Percentiles rank a stretch among this genome's conserved stretches.
Evolutionary conservation across 2,797 vertebrate genomes (phyloP).

Genomic region (Xyrichtys novacula): DNA sequence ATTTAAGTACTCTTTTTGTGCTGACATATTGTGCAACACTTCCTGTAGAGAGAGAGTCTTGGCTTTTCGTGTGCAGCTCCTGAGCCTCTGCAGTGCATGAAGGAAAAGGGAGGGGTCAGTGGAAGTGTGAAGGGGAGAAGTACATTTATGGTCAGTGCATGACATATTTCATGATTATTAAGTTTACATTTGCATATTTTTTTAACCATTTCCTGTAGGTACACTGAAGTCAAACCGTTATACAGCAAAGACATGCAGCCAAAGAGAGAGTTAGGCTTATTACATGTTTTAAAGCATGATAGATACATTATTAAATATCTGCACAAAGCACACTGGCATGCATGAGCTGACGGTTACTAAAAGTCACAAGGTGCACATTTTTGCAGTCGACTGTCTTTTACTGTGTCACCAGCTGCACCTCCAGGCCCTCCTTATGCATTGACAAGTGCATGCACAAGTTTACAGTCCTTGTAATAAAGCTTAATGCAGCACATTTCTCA

Average conservation of each 20-base stretch:
- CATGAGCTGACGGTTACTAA: not conserved
- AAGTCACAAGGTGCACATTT: not conserved
- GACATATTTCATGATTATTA: not conserved
- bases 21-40: slow-evolving; percentile 11
- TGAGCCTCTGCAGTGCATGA: slow-evolving; percentile 27
- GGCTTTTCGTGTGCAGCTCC: slow-evolving; percentile 3
- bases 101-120: not conserved
- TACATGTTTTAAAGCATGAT: too few species aligned
- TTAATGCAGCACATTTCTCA: not conserved
- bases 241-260: too few species aligned
- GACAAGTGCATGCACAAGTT: not conserved
- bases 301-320: too few species aligned
- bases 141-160: not conserved
- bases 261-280: too few species aligned
- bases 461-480: not conserved
- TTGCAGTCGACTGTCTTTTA: too few species aligned
- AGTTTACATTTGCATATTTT: not conserved
- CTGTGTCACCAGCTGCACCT: slow-evolving; percentile 5
- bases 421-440: not conserved
- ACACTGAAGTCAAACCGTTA: too few species aligned
- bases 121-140: not conserved
- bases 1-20: slow-evolving; percentile 19
- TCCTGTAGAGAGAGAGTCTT: slow-evolving; percentile 12
- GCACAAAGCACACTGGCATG: not conserved
- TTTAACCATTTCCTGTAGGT: too few species aligned